phyloP scores from a whole-genome alignment of 2,888 invertebrate genomes.

The Acrocyrtus sp. region DNA sequence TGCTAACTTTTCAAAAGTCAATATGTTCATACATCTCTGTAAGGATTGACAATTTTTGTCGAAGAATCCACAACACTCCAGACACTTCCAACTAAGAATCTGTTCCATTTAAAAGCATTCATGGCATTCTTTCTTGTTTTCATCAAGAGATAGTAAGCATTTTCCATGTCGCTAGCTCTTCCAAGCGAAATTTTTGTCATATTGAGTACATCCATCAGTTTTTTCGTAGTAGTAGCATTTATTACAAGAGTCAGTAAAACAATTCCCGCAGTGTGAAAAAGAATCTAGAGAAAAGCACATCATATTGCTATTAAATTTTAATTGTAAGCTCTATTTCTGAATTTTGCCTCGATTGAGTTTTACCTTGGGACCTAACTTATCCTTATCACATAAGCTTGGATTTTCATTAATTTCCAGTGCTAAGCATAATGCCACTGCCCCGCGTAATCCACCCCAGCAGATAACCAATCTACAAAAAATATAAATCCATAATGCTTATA shows the following conservation, averaged over 20 bases:
- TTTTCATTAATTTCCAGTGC: slow-evolving; percentile 71
- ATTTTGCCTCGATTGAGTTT: too few species aligned
- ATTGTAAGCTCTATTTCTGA: too few species aligned
- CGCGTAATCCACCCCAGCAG: slow-evolving; percentile 73
- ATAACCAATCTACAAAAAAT: slow-evolving; percentile 67
- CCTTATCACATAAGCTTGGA: slow-evolving; percentile 64
- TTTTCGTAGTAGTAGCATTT: slow-evolving; percentile 72
- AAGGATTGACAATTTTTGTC: slow-evolving; percentile 72
- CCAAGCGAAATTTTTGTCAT: slow-evolving; percentile 69
- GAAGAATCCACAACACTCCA: slow-evolving; percentile 72
- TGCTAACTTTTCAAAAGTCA: not conserved
- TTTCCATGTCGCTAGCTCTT: slow-evolving; percentile 71
- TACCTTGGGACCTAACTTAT: slow-evolving; percentile 60
- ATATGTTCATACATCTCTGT: slow-evolving; percentile 66
- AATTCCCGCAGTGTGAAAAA: slow-evolving; percentile 72
- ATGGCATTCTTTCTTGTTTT: slow-evolving; percentile 69
- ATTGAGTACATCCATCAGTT: slow-evolving; percentile 70
- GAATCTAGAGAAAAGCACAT: slow-evolving; percentile 66
- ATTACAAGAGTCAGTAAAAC: slow-evolving; percentile 72
- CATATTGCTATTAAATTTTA: too few species aligned
- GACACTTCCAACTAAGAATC: slow-evolving; percentile 74
- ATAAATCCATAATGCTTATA: not conserved
- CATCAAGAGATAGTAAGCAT: slow-evolving; percentile 70
- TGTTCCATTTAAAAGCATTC: slow-evolving; percentile 73
- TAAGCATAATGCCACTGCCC: slow-evolving; percentile 72